Percentiles rank a stretch among this genome's conserved stretches.
Evolutionary conservation across 2,797 vertebrate species (phyloP).

Genomic region (Hippopotamyrus pictus): DNA sequence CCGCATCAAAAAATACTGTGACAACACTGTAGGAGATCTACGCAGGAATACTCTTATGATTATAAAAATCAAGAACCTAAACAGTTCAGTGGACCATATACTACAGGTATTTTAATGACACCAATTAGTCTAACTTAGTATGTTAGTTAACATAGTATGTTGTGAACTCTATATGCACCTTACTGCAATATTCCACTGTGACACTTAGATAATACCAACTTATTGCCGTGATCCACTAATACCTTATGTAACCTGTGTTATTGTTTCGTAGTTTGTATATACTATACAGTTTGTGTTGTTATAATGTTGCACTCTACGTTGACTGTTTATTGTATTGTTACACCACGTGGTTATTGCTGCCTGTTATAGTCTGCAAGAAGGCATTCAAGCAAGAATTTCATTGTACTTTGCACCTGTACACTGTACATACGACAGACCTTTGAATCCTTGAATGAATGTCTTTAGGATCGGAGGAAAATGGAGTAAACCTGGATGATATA

Average conservation of each 20-base stretch:
- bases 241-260: background rate
- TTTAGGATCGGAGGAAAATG: background rate
- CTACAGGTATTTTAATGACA: background rate
- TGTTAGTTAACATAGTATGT: background rate
- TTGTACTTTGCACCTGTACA: background rate
- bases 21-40: background rate
- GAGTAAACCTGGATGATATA: background rate
- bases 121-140: background rate
- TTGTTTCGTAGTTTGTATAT: background rate
- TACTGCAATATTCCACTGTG: background rate
- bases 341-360: background rate
- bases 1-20: background rate
- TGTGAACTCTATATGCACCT: background rate
- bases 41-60: background rate
- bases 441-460: background rate
- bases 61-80: background rate
- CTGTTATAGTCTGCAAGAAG: background rate
- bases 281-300: background rate
- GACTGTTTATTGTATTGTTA: background rate
- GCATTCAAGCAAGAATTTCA: background rate
- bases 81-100: background rate
- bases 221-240: background rate
- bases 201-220: background rate
- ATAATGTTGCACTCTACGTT: background rate
- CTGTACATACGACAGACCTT: background rate